phyloP scores from a whole-genome alignment of 2,113 vertebrate species.

The Cyprinodon tularosa region DNA sequence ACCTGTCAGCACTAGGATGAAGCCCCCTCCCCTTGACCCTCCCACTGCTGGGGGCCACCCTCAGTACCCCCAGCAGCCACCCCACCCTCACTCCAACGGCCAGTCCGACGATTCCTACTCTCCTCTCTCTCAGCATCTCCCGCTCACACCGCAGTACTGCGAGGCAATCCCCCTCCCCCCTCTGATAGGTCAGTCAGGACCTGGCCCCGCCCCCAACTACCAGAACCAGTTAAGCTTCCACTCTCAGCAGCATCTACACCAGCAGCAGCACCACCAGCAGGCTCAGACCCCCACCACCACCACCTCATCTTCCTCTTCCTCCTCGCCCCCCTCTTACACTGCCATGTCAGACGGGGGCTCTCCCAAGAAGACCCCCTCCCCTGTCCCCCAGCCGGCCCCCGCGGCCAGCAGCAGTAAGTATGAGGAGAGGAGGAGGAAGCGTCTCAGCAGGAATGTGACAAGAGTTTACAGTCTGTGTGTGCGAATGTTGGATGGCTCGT shows the following conservation, averaged over 20 bases:
- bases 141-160: slow-evolving; percentile 70
- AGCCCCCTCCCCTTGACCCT: slow-evolving; percentile 74
- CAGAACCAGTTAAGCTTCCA: slow-evolving; percentile 75
- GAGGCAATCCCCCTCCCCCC: slow-evolving; percentile 77
- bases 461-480: slow-evolving; percentile 21
- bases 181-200: slow-evolving; percentile 61
- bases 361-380: slow-evolving; percentile 87
- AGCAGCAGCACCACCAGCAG: slow-evolving; percentile 80
- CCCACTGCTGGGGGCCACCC: slow-evolving; percentile 32
- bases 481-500: background rate
- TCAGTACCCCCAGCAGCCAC: slow-evolving; percentile 69
- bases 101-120: slow-evolving; percentile 74
- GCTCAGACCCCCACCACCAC: slow-evolving; percentile 79
- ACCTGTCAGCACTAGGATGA: slow-evolving; percentile 75
- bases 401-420: slow-evolving; percentile 90
- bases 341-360: slow-evolving; percentile 86
- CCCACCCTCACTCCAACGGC: slow-evolving; percentile 74
- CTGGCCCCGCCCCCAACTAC: slow-evolving; percentile 68
- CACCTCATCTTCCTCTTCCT: slow-evolving; percentile 66
- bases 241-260: slow-evolving; percentile 75
- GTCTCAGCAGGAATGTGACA: slow-evolving; percentile 45
- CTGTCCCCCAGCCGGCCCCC: slow-evolving; percentile 83
- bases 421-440: slow-evolving; percentile 68
- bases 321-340: slow-evolving; percentile 85
- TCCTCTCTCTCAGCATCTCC: slow-evolving; percentile 68